Percentiles rank a stretch among this genome's conserved stretches.
These are phyloP conservation scores for Drosophila picticornis DNA, from an alignment of 2,888 invertebrate genomes.

Conservation along the genomic window DNA sequence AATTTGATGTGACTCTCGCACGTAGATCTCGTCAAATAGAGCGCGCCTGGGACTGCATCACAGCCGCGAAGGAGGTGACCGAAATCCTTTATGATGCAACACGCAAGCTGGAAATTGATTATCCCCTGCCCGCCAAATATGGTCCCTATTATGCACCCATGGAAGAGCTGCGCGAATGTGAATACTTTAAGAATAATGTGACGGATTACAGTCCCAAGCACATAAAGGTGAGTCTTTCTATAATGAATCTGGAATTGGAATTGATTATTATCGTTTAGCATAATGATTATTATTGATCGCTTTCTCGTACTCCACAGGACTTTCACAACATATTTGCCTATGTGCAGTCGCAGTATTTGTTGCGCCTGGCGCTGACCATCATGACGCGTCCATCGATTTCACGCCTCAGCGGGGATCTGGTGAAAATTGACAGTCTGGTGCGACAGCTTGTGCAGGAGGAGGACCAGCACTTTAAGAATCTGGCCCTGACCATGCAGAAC, in stretches of 20 bases:
- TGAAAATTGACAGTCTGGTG: constrained; percentile 79
- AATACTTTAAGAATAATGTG: constrained; percentile 83
- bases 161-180: constrained; percentile 84
- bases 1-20: background rate
- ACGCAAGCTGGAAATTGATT: constrained; percentile 81
- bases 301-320: constrained; percentile 67
- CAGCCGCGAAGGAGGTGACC: constrained; percentile 83
- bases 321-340: constrained; percentile 85
- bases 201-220: constrained; percentile 84
- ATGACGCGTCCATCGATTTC: constrained; percentile 81
- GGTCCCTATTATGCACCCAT: constrained; percentile 82
- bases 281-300: background rate
- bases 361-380: constrained; percentile 83
- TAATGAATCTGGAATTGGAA: background rate
- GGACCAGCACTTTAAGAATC: constrained; percentile 83
- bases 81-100: constrained; percentile 84
- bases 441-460: constrained; percentile 82
- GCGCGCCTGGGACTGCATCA: constrained; percentile 84
- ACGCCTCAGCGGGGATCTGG: constrained; percentile 73
- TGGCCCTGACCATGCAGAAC: constrained; percentile 77
- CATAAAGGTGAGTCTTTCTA: constrained; percentile 75
- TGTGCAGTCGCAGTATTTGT: constrained; percentile 84
- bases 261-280: background rate
- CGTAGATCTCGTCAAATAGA: constrained; percentile 82
- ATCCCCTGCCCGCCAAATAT: constrained; percentile 77